A percentile compares a stretch with the other conserved stretches of the same genome.
These are phyloP conservation scores for Oncorhynchus clarkii DNA, from an alignment of 2,113 vertebrate species.

Conservation along the genomic window DNA sequence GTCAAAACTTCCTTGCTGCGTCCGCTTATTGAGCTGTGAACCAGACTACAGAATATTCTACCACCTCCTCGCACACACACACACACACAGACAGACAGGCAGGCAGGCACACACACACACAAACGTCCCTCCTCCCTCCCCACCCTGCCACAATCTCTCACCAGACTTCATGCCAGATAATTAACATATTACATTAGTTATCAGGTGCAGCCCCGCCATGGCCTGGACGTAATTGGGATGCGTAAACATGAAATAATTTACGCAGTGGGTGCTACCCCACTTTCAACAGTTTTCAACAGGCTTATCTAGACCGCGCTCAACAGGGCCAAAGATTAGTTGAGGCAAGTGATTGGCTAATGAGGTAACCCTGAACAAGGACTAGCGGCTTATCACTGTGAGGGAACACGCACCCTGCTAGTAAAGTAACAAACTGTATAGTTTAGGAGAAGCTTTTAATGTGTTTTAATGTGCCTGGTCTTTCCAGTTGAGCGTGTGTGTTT, in stretches of 20 bases:
- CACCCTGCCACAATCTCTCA: constrained; percentile 36
- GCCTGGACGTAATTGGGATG: constrained; percentile 58
- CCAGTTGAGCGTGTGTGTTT: background rate
- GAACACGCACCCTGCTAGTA: constrained; percentile 58
- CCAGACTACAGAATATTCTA: constrained; percentile 26
- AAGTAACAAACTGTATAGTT: constrained; percentile 46
- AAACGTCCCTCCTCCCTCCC: constrained; percentile 8
- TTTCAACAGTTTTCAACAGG: constrained; percentile 41
- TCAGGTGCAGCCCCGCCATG: constrained; percentile 29
- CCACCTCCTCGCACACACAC: constrained; percentile 17
- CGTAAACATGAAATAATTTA: constrained; percentile 57
- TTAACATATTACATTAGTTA: constrained; percentile 67
- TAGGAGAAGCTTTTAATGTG: constrained; percentile 7
- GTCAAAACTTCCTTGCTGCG: constrained; percentile 35
- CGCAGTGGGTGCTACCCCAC: constrained; percentile 32
- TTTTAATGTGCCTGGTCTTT: constrained; percentile 27
- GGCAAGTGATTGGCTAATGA: constrained; percentile 49
- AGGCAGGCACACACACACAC: too few relatives aligned
- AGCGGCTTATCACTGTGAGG: constrained; percentile 58
- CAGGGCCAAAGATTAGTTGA: constrained; percentile 26
- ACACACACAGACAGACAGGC: too few relatives aligned
- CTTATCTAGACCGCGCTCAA: constrained; percentile 37
- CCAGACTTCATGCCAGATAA: constrained; percentile 46
- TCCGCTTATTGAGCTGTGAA: constrained; percentile 37
- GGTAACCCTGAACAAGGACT: constrained; percentile 48